Conservation (phyloP, 2,888 invertebrate species). For the Hydroisotoma schaefferi region DNA sequence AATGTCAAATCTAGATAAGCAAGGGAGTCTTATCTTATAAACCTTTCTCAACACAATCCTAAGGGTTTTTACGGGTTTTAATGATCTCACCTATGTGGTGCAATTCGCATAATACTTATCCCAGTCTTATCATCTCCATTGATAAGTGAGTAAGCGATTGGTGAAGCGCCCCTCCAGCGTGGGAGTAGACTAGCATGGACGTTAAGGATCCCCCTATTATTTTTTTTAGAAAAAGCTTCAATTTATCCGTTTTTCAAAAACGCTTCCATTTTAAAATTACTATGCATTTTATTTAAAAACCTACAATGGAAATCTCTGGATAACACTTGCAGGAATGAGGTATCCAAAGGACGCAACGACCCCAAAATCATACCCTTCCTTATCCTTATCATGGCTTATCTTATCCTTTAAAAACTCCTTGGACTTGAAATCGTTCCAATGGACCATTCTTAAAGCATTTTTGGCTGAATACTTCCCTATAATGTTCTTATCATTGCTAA, state of each 20-base stretch:
- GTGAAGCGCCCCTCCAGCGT: conserved; percentile 89
- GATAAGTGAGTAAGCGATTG: conserved; percentile 78
- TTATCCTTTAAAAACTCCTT: background rate
- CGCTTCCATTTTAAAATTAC: too few relatives aligned
- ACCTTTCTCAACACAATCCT: background rate
- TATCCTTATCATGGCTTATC: conserved; percentile 54
- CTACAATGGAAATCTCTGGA: conserved; percentile 77
- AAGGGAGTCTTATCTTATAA: background rate
- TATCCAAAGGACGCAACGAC: conserved; percentile 92
- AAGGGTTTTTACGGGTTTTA: conserved; percentile 3
- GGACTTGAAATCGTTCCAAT: conserved; percentile 59
- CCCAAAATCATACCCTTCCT: conserved; percentile 71
- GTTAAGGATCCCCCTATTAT: conserved; percentile 79
- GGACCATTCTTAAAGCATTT: conserved; percentile 60
- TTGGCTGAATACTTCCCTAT: conserved; percentile 66
- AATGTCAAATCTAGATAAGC: conserved; percentile 39
- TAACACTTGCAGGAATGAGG: conserved; percentile 72
- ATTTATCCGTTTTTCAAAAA: too few relatives aligned
- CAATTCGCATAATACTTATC: conserved; percentile 81
- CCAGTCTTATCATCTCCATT: conserved; percentile 78
- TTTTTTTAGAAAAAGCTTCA: conserved; percentile 10
- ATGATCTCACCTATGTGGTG: conserved; percentile 60
- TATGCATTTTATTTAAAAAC: too few relatives aligned
- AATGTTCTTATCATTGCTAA: conserved; percentile 58
- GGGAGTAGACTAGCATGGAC: conserved; percentile 90